Base-by-base conservation (phyloP, 2,113 vertebrate genomes). In the Ramphastos sulfuratus region DNA sequence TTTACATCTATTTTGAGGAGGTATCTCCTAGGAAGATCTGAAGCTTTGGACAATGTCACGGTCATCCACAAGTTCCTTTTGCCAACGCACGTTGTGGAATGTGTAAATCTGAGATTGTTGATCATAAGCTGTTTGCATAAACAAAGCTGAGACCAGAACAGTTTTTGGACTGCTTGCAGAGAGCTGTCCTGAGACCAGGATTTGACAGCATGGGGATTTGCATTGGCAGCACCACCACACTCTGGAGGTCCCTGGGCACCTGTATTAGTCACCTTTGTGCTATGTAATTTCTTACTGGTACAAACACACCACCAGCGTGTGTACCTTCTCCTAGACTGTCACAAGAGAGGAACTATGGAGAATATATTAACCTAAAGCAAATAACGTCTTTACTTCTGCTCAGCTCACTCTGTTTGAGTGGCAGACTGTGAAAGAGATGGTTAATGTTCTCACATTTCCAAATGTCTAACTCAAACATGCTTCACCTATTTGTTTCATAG, bases 31-130 rank as follows among this genome's bases (percentile, higher is more conserved):
- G 56, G 33, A 61, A 52, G 25, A 52, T 63, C 61, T 66, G 65
- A 64, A 64, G 27, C 25, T 12, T 0, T 3, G 27, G 67, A 30
- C 19, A 28, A 0, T 8, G 11, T 14, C 5, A 1, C 23, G 20
- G 9, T 61, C 87, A 30, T 81, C 27, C 1, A 23, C 21, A 11
- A 0, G 74, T 88, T 27, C 33, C 81, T 83, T 83, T 85, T 83
- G 46, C 85, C 9, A 15, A 67, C 75, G 50, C 1, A 1, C 56
- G 0, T 7, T 64, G 24, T 31, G 55, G 39, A 44, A 59, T 8
- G 13, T 60, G 88, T 85, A 50, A 59, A 42, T 39, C 15, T 55
- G 37, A 64, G 58, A 37, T 74, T 63, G 56, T 13, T 77, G 69
- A 25, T 4, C 4, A 27, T 30, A 58, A 92, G 55, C 58, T 55